phyloP scores from a whole-genome alignment of 2,888 invertebrate species.

The Phrixothrix hirtus region DNA sequence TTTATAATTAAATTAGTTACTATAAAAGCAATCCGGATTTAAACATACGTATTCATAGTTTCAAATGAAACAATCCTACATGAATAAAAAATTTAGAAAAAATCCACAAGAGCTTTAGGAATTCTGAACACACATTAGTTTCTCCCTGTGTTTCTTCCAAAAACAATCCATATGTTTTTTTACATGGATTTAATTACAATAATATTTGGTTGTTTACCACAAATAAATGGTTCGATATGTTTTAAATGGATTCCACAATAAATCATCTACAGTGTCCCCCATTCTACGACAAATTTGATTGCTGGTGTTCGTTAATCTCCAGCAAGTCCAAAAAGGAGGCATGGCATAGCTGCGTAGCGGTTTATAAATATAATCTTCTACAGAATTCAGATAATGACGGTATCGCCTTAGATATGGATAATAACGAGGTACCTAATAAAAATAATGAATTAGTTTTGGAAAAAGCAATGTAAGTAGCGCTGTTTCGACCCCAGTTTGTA shows the following conservation, averaged over 20 bases:
- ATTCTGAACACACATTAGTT: too few species aligned
- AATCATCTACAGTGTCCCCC: slow-evolving; percentile 9
- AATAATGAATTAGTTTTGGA: neutral
- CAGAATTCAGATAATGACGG: neutral
- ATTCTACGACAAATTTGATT: slow-evolving; percentile 1
- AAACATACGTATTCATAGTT: too few species aligned
- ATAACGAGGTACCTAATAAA: slow-evolving; percentile 1
- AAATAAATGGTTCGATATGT: slow-evolving; percentile 2
- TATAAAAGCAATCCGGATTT: too few species aligned
- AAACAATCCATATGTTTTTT: neutral
- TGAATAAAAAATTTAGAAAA: too few species aligned
- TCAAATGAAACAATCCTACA: too few species aligned
- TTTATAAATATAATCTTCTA: neutral
- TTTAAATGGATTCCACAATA: slow-evolving; percentile 6
- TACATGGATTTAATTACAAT: too few species aligned
- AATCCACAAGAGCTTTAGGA: too few species aligned
- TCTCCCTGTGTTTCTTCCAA: neutral
- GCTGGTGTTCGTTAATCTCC: neutral
- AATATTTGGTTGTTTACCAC: too few species aligned
- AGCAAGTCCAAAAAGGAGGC: slow-evolving; percentile 7
- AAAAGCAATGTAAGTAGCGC: neutral
- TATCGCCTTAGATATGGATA: slow-evolving; percentile 1
- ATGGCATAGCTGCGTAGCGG: neutral
- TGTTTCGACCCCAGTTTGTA: slow-evolving; percentile 1
- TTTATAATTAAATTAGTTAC: too few species aligned